Base-by-base conservation (phyloP, 2,113 vertebrate genomes). In the Ophiodon elongatus region DNA sequence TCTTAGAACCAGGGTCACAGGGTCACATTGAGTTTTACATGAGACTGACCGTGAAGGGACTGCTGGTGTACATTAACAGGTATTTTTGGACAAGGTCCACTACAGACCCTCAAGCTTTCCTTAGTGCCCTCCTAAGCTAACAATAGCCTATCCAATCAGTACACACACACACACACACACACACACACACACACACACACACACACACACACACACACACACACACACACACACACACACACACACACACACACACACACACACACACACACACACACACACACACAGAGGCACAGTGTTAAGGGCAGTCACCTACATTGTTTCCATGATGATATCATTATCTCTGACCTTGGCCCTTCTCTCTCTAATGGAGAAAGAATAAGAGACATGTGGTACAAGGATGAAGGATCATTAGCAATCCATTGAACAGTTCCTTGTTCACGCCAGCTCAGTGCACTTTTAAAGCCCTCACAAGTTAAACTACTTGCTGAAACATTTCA, bases 121-220 rank as follows among this genome's bases (percentile, higher is more conserved):
- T 37, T 23, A 37, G 62, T 64, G 62, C 21, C 62, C 62, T 62
- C 19, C 62, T 64, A 35, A 64, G 62, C 62, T 64, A 64, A 64
- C 62, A 64, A 64, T 64, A 64, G 21, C 33, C 8, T 37, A 15
- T 60, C 15, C 29, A 64, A 63, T 63, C 31, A 35, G 33, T 9
- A 60, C 10, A 52, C 50, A 52, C 50, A 52, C 50, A n/a, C 54
- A 59, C 14, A 31, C 13, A 31, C 13, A 29, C 56, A 29, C 25
- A 15, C 56, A 59, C 56, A 59, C 56, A 15, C 56, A 6, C 4
- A 57, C 54, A 27, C 57, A 29, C 27, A 14, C 25, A 56, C 52
- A 56, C 52, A 56, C n/a, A 56, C n/a, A 31, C 14, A 60, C 27
- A 60, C 10, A 17, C 7, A 62, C 59, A 62, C 56, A 29, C 57